phyloP scores from a whole-genome alignment of 2,113 vertebrate species.

The Sakesphorus luctuosus region DNA sequence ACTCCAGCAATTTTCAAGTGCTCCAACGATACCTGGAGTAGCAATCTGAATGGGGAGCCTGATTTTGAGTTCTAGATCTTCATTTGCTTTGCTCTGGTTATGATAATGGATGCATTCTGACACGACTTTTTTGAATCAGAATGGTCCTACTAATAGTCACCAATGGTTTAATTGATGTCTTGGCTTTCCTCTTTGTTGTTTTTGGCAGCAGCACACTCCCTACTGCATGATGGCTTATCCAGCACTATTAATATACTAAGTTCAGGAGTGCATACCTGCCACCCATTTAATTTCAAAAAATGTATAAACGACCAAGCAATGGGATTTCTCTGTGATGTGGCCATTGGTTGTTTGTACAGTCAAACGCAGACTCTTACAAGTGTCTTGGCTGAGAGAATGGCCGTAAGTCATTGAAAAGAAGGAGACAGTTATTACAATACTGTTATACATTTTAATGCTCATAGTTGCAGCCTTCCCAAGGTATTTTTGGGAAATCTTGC shows the following conservation, averaged over 20 bases:
- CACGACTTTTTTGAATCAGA: constrained; percentile 27
- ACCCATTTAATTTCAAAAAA: background rate
- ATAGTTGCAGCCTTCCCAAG: background rate
- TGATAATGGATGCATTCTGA: background rate
- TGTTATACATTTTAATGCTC: background rate
- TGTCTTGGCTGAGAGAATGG: background rate
- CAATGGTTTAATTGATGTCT: background rate
- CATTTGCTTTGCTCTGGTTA: background rate
- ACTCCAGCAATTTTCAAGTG: background rate
- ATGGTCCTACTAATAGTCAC: background rate
- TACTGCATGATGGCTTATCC: background rate
- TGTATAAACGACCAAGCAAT: background rate
- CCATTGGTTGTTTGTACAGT: background rate
- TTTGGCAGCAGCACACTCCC: constrained; percentile 19
- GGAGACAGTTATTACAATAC: background rate
- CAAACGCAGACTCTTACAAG: background rate
- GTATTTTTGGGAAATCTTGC: background rate
- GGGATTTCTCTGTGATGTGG: background rate
- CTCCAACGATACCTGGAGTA: background rate
- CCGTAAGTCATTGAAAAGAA: background rate
- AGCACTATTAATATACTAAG: background rate
- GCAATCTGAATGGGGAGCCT: background rate
- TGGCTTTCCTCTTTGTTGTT: background rate
- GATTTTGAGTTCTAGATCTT: background rate
- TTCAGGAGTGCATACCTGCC: background rate